These are phyloP conservation scores for Uloborus diversus DNA, from an alignment of 1,140 invertebrate genomes.

Conservation along the genomic window DNA sequence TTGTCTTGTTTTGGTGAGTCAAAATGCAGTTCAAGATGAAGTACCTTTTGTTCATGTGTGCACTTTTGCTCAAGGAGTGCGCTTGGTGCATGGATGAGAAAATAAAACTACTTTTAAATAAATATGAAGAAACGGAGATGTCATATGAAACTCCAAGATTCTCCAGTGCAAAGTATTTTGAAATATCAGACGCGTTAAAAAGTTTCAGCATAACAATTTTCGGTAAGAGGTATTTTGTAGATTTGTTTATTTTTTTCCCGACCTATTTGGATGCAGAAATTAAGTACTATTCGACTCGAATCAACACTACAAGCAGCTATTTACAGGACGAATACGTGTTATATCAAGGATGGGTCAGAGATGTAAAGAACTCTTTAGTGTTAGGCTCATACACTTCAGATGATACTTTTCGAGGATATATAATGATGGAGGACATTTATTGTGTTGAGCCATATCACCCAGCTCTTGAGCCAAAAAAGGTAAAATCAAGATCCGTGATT, in stretches of 20 bases:
- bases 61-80: too few species aligned
- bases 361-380: not conserved
- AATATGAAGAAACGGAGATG: not conserved
- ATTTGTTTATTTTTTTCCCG: not conserved
- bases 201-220: not conserved
- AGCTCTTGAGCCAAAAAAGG: too few species aligned
- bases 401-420: not conserved
- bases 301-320: not conserved
- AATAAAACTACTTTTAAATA: not conserved
- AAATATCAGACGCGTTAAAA: not conserved
- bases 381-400: not conserved
- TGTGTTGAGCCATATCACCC: not conserved
- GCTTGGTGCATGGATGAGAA: not conserved
- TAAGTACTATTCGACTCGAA: not conserved
- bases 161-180: not conserved
- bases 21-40: too few species aligned
- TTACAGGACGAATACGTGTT: not conserved
- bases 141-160: not conserved
- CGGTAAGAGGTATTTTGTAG: not conserved
- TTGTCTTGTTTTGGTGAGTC: too few species aligned
- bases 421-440: not conserved
- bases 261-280: not conserved
- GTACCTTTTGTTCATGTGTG: too few species aligned
- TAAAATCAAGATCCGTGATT: not conserved
- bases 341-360: not conserved